Base-by-base conservation (phyloP, 2,797 vertebrate genomes). In the Chaenodraco wilsoni region DNA sequence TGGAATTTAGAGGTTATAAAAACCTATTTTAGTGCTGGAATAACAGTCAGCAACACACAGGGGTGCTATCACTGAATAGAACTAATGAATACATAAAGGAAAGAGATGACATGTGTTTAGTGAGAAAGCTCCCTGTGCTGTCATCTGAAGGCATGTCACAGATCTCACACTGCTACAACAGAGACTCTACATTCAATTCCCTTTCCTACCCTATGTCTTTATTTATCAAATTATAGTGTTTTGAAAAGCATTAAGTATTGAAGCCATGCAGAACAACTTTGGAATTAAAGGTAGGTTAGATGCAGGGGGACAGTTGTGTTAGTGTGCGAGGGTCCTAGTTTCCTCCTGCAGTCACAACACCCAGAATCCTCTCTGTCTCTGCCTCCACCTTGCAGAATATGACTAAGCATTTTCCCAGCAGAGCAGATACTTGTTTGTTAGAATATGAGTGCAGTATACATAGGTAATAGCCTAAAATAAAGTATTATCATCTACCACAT, bases 371-470 rank as follows among this genome's bases (percentile, higher is more conserved):
- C 27, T 37, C 49, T 9, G 17, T 65, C 67, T 69, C 46, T 10
- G 67, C 3, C 65, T 66, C 52, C 68, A 78, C 58, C 65, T 62
- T 56, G 43, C 63, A 86, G 58, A 48, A 72, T 69, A 65, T 88
- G 79, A 86, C 72, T 65, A 64, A 74, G 79, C 72, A 67, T 61
- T 86, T 79, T 67, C 37, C 12, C 17, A 57, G 62, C 37, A 23
- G 27, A 74, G 41, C 44, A 60, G 55, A 61, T 23, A 5, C 62
- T 54, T 33, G 37, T 33, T 14, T 23, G 48, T 48, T 62, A 62
- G 55, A 57, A 44, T 31, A 75, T 9, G 50, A 33, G 23, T 41
- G 13, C 57, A 6, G 27, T 2, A 14, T 52, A 41, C 45, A 49
- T 21, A 61, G 19, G 1, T 16, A n/a, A 19, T 11, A 0, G 0